Base-by-base conservation (phyloP, 2,888 invertebrate genomes). In the Tethea ocularis region DNA sequence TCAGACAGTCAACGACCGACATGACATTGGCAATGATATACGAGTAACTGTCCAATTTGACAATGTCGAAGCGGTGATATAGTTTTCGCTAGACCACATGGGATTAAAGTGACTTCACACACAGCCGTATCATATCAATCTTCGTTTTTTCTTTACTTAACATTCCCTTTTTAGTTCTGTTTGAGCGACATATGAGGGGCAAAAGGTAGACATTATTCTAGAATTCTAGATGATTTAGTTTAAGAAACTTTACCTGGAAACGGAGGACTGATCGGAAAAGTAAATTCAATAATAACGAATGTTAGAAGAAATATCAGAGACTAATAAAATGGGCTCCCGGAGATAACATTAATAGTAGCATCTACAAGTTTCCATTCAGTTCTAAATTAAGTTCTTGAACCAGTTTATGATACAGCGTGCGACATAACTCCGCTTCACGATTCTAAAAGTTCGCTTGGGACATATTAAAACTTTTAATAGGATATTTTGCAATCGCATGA, bases 1-100 rank as follows among this genome's bases (percentile, higher is more conserved):
- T 78, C 81, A 85, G 86, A 86, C 87, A 65, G 86, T 77, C 75
- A 83, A 84, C 73, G 85, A 76, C 84, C 86, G 83, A 75, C 79
- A 78, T 75, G 73, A 71, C 78, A 78, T 78, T 82, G 80, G 73
- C 77, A 76, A 78, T 80, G 77, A 80, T 75, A 63, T 59, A 52
- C 63, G 61, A 58, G 61, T 64, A 66, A 56, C 41, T 38, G 57
- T 36, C 33, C 54, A 57, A 63, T 68, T 65, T 56, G 60, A 63
- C 64, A 61, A 58, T 52, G 51, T 59, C 59, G 59, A 63, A 57
- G 54, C 59, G 53, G 23, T 59, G 52, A 23, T 52, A 52, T 56
- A 26, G 51, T 53, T 59, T 58, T 61, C 56, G 58, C 15, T 33
- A 54, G 22, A 22, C 54, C 54, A 54, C 33, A 22, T 6, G 54